A percentile compares a stretch with the other conserved stretches of the same genome.
Conservation (phyloP, 2,797 vertebrate genomes). For the Orestias chungarensis region DNA sequence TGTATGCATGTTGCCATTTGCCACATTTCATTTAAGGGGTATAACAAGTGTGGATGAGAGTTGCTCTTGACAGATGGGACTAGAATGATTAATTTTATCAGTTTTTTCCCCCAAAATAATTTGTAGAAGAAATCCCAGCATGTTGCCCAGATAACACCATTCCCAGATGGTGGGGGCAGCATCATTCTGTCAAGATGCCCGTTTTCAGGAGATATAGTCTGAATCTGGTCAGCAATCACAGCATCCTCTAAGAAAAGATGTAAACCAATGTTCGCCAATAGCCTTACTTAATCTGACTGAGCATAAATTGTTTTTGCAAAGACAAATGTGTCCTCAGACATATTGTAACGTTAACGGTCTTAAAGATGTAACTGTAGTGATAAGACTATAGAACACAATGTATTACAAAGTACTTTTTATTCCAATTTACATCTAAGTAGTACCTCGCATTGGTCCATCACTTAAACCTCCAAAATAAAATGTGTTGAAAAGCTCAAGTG, state of each 20-base stretch:
- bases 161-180: background rate
- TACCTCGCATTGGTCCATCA: background rate
- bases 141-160: no score
- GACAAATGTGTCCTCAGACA: background rate
- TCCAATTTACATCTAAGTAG: background rate
- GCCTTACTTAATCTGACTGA: background rate
- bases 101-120: no score
- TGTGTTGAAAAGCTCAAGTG: background rate
- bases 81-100: no score
- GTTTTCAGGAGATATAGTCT: no score
- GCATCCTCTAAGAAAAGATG: no score
- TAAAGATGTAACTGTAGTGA: background rate
- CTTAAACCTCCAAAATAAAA: background rate
- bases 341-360: background rate
- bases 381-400: background rate
- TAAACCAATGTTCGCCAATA: background rate
- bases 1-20: no score
- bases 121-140: no score
- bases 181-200: no score
- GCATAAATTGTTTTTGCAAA: background rate
- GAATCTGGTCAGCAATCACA: no score
- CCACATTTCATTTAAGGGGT: no score
- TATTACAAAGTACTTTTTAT: background rate
- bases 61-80: no score
- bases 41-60: no score